Conservation (phyloP, 1,140 invertebrate genomes). For the Pristionchus pacificus region DNA sequence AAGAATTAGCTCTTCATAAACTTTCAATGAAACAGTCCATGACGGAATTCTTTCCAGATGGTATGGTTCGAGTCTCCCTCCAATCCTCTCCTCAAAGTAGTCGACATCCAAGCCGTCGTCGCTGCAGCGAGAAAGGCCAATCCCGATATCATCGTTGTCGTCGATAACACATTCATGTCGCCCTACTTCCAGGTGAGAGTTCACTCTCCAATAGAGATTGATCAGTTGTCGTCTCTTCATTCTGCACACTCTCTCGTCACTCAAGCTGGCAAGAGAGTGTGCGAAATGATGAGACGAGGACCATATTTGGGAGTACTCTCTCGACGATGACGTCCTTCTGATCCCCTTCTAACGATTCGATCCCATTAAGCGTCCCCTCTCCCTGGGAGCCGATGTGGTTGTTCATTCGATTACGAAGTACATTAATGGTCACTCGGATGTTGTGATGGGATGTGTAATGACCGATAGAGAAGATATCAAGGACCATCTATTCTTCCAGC, state of each 20-base stretch:
- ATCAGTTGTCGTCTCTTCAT: too few relatives aligned
- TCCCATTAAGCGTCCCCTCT: slow-evolving; percentile 71
- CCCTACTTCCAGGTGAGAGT: slow-evolving; percentile 82
- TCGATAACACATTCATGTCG: slow-evolving; percentile 95
- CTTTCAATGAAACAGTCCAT: not conserved
- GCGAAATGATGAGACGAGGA: not conserved
- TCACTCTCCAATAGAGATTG: too few relatives aligned
- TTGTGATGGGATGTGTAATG: slow-evolving; percentile 80
- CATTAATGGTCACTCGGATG: slow-evolving; percentile 95
- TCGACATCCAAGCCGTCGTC: slow-evolving; percentile 76
- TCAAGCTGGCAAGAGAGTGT: too few relatives aligned
- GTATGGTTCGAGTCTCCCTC: slow-evolving; percentile 96
- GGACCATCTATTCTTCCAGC: slow-evolving; percentile 74
- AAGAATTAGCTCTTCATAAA: not conserved
- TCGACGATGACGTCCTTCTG: not conserved
- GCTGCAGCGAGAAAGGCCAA: slow-evolving; percentile 66
- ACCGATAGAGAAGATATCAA: slow-evolving; percentile 72
- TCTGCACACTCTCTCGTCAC: too few relatives aligned
- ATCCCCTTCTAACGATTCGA: slow-evolving; percentile 28
- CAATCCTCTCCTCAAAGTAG: slow-evolving; percentile 88
- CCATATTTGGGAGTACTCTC: too few relatives aligned
- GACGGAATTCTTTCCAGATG: slow-evolving; percentile 68
- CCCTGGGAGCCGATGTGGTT: slow-evolving; percentile 83
- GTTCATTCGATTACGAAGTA: slow-evolving; percentile 94
- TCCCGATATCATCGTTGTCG: slow-evolving; percentile 73